Evolutionary conservation across 2,797 vertebrate genomes (phyloP), one percentile per base, ranked within the genome.

Genomic region (Mormyrus hasselquistii): DNA sequence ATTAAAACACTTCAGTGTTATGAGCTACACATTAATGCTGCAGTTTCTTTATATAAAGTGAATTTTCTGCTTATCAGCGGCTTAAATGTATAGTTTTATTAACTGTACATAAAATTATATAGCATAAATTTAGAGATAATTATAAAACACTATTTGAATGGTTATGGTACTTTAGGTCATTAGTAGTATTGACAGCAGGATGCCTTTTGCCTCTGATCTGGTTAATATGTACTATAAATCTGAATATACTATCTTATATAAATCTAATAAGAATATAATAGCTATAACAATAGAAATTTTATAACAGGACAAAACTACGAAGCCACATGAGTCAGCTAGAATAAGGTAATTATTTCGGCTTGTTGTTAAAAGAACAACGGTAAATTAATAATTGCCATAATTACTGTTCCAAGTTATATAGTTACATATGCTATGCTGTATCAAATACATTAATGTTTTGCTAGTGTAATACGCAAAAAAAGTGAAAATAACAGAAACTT

Each of bases 111-210:
- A 79, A 79, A 44, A 79, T 44, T 44, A 44, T 79, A 79, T 79
- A 79, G 38, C 38, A 79, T 44, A 44, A 44, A 44, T 44, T 79
- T 44, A 44, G 38, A 19, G 16, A 41, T 41, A 79, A 79, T 79
- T 79, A n/a, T 79, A 79, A 79, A 79, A 79, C 73, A 79, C 38
- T 44, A 44, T 79, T 79, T 44, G 38, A 79, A 79, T 44, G 73
- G 12, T 69, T 69, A 69, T 8, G 16, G 38, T 44, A 41, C 14
- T 19, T 76, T 38, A 5, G 69, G 12, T 76, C 38, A 5, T 16
- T n/a, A 19, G 29, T 76, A 76, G 5, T 41, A 76, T 38, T 41
- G 12, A 76, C 34, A 76, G 29, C 29, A 38, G 7, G 73, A 19
- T 4, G 3, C 16, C 14, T 76, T 79, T 14, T n/a, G 1, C 8